These are phyloP conservation scores for Eupithecia insigniata DNA, from an alignment of 2,888 invertebrate species.

Conservation along the genomic window DNA sequence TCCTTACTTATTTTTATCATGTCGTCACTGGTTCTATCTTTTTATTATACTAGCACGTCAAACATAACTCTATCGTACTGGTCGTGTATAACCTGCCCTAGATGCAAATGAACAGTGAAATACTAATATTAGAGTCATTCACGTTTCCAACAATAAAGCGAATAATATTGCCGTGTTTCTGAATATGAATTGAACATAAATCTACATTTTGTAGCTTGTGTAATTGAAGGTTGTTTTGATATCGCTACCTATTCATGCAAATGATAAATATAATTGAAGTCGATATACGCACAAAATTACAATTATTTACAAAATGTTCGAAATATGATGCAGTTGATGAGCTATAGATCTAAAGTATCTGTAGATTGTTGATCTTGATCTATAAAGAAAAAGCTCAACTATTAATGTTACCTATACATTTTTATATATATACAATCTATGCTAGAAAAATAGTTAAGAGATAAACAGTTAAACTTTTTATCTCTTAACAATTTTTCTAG, in stretches of 20 bases:
- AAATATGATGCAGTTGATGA: neutral
- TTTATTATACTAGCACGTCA: neutral
- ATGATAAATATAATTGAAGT: neutral
- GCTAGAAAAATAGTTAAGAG: no score
- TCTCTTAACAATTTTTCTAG: no score
- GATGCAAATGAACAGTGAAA: constrained; percentile 50
- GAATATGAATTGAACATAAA: constrained; percentile 35
- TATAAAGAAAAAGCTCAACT: neutral
- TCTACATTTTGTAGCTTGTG: constrained; percentile 17
- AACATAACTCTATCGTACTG: neutral
- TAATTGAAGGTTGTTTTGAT: constrained; percentile 22
- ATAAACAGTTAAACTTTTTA: no score
- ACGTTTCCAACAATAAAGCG: constrained; percentile 32
- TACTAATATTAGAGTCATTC: constrained; percentile 30
- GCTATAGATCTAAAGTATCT: no score
- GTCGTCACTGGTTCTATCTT: no score
- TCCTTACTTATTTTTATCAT: no score
- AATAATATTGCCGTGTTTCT: constrained; percentile 29
- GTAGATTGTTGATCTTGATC: neutral
- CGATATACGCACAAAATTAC: neutral
- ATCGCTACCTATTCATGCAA: neutral
- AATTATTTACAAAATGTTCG: neutral
- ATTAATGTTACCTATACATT: no score
- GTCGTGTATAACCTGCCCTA: constrained; percentile 18
- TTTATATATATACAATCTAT: no score